Base-by-base conservation (phyloP, 2,797 vertebrate species). In the Spheniscus humboldti region DNA sequence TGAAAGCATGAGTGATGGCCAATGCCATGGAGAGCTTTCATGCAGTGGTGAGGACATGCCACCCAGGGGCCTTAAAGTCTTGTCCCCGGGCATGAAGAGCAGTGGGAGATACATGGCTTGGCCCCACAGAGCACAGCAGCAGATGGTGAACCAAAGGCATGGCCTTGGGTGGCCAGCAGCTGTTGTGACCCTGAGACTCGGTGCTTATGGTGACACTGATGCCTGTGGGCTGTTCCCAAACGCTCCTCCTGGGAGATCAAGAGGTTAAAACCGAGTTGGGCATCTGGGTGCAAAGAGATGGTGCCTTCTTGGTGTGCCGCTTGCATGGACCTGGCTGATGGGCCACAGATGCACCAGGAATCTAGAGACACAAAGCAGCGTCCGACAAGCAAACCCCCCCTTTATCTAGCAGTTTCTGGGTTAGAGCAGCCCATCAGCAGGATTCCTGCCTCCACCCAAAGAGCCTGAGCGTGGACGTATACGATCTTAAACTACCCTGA, bases 101-200 rank as follows among this genome's bases (percentile, higher is more conserved):
- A 1, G 20, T 17, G 48, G 48, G 35, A 77, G n/a, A 24, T 41
- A 45, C 28, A 5, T 0, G 0, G 48, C n/a, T 71, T 0, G 0
- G 53, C 45, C 52, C 27, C 66, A 30, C 3, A 16, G 59, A 67
- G 56, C 62, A 23, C 22, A 5, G 55, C 45, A 59, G 79, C 55
- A 37, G 55, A 3, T 1, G 53, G 39, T 16, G 43, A 67, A 27
- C 23, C 30, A 8, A 25, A 48, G 33, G 27, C 28, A n/a, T 0
- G 37, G 63, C 78, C 30, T 23, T 1, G 13, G 39, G 53, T 2
- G 4, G 67, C 28, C 63, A 56, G 53, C 16, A 62, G 50, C 73
- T 39, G 60, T 47, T 4, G 3, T 12, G 6, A 41, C n/a, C 33
- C 62, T 18, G 31, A 25, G 35, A 20, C 6, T 4, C 13, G 41